Base-by-base conservation (phyloP, 1,140 invertebrate genomes). In the Popillia japonica region DNA sequence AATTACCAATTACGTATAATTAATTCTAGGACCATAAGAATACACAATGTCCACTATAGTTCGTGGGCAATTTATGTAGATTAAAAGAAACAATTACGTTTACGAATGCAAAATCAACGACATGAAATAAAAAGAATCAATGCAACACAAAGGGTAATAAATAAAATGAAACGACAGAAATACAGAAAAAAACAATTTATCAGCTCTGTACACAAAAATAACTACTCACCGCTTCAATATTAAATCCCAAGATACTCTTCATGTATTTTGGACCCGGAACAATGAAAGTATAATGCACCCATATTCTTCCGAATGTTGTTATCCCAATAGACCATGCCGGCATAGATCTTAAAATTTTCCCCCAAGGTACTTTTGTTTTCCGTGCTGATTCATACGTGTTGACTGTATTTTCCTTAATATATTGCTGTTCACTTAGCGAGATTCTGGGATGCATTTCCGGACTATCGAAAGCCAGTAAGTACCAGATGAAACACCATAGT, bases 301-400 rank as follows among this genome's bases (percentile, higher is more conserved):
- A 93, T 84, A 93, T 93, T 77, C 92, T 87, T 20, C 92, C 92
- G 81, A 93, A 93, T 0, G 92, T 93, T 0, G 92, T 93, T 42
- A 93, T 90, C 7, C 90, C 91, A 81, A 97, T 94, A 0, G 95
- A 92, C 94, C 94, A 96, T 4, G 94, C 93, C 9, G 95, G 93
- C 78, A 90, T 83, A 0, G 94, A 96, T 7, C 87, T 93, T 10
- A 96, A 87, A 68, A 98, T 95, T 6, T 89, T 85, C 64, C 87
- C 87, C 95, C 95, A 96, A 10, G 96, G 95, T 11, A 93, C 91
- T 9, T 22, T 34, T 44, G 82, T 88, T 81, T 76, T 83, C 84
- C 89, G 89, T 40, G 77, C 79, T 76, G 80, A 79, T 86, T 34
- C 88, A 34, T 79, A 92, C 86, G 84, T 90, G 89, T 77, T 87